Base-by-base conservation (phyloP, 2,113 vertebrate species). In the Podilymbus podiceps region DNA sequence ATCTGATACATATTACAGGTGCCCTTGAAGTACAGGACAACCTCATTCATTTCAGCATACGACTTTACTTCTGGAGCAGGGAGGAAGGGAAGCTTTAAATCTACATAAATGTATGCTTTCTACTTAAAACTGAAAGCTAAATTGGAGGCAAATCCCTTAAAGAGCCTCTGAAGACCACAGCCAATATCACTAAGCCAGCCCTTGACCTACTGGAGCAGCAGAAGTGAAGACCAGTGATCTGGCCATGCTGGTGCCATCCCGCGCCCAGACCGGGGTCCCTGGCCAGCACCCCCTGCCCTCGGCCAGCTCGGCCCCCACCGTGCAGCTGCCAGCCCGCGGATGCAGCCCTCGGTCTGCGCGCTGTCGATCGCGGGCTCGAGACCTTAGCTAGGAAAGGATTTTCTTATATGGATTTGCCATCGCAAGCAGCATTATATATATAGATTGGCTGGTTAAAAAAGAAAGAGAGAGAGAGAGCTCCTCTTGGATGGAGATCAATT, bases 271-370 rank as follows among this genome's bases (percentile, higher is more conserved):
- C 1, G 44, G 68, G 49, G 14, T 5, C 12, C 17, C 62, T 31
- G 14, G 24, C 58, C 63, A 50, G 44, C 38, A 27, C 42, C 59
- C 49, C 12, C 8, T 17, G 44, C 11, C 62, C 75, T 16, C 0
- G 2, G 13, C 1, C 9, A 2, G 10, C 3, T 24, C 5, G 4
- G 47, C 3, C 15, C 53, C 21, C 53, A 15, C 5, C 3, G 0
- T 8, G 18, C 52, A 74, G 71, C 11, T 11, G 35, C 12, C 28
- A 53, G 11, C 38, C 19, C 6, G 0, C 0, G 8, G 16, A 1
- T 14, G 7, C 53, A 47, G 49, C 44, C 42, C 53, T 58, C n/a
- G 5, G 9, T 6, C 50, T 23, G 44, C 2, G 2, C 2, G 3
- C 27, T 58, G 72, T 3, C 4, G 2, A 33, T 14, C 42, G 49